Base-by-base conservation (phyloP, 1,140 invertebrate genomes). In the Lordiphosa clarofinis region DNA sequence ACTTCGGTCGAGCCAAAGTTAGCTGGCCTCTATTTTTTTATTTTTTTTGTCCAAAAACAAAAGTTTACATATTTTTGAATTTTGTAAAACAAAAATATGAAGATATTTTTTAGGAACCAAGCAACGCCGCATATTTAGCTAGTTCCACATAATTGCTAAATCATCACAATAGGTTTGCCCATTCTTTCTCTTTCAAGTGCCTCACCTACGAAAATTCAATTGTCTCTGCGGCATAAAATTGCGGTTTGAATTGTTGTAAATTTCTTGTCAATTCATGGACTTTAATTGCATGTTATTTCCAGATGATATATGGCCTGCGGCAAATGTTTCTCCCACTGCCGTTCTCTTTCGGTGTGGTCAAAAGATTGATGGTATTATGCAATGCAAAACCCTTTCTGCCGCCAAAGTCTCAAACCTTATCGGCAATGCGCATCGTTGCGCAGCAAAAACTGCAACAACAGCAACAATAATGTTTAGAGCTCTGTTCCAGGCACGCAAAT, bases 201-300 rank as follows among this genome's bases (percentile, higher is more conserved):
- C 24, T 28, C 24, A 28, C 24, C 24, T 28, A 28, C 5, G 24
- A 28, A 28, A 28, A 28, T 28, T 28, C 57, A 69, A 69, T 70
- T 44, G 56, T 56, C 56, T 62, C 37, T 55, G 19, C 13, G 28
- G 58, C 46, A 55, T 52, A 81, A 71, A 75, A 66, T 49, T 61
- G 56, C 56, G 55, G 55, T 59, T 47, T 42, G 59, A 39, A 71
- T 73, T 60, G 64, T 60, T 49, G 36, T 58, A 56, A 53, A 70
- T 84, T 86, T 82, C 59, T 82, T 82, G 78, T 84, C 78, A 82
- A 82, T 84, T 82, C 78, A 82, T 69, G 33, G 57, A 62, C 56
- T 84, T 82, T 82, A 82, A 82, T 82, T 82, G 73, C 76, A 47
- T 55, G 56, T 68, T 60, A 64, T 58, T 54, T 62, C 56, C 50